phyloP scores from a whole-genome alignment of 2,797 vertebrate species.

The Acanthopagrus latus region DNA sequence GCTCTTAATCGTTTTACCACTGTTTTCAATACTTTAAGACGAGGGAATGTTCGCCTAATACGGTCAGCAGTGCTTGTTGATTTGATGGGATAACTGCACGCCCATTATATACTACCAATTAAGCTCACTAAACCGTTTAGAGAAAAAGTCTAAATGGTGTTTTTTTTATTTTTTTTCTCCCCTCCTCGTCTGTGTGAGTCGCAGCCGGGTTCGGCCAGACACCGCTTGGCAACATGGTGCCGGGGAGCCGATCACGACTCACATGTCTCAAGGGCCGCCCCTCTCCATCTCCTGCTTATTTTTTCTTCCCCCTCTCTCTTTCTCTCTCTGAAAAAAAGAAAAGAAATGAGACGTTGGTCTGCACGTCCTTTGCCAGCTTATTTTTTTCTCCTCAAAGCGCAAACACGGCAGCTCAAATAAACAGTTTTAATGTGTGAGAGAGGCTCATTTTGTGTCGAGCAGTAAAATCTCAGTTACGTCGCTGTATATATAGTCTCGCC shows the following conservation, averaged over 20 bases:
- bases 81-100: constrained; percentile 48
- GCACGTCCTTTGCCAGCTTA: background rate
- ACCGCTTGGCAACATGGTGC: constrained; percentile 51
- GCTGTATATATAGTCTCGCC: background rate
- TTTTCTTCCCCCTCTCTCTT: background rate
- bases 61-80: constrained; percentile 6
- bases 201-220: constrained; percentile 15
- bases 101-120: background rate
- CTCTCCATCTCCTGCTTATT: constrained; percentile 15
- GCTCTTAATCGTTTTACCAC: constrained; percentile 50
- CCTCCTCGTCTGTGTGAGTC: background rate
- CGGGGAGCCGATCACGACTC: constrained; percentile 75
- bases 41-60: constrained; percentile 6
- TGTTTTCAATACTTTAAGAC: constrained; percentile 58
- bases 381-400: background rate
- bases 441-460: background rate
- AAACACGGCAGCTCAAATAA: background rate
- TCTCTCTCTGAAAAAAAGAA: rapidly evolving
- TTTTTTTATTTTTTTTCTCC: background rate
- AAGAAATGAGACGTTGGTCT: constrained; percentile 4
- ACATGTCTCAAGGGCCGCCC: constrained; percentile 69
- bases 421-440: background rate
- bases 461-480: background rate
- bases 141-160: background rate
- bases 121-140: constrained; percentile 27